A percentile compares a stretch with the other conserved stretches of the same genome.
These are phyloP conservation scores for Mirounga angustirostris DNA, from an alignment of 2,113 vertebrate genomes.

Conservation along the genomic window DNA sequence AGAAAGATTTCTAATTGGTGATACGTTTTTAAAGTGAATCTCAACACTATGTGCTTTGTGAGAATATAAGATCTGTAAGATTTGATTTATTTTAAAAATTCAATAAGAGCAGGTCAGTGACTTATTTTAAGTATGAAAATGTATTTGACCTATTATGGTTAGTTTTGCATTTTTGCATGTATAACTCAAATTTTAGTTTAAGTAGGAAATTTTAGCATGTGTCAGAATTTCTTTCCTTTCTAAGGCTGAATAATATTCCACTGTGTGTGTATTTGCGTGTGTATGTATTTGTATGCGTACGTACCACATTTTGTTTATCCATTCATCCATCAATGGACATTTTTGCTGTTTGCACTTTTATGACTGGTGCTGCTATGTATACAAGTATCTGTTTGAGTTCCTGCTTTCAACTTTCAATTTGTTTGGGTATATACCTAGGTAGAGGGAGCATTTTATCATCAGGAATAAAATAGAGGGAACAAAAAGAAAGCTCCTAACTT, in stretches of 20 bases:
- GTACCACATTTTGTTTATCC: not conserved
- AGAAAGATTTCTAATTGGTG: not conserved
- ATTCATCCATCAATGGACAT: not conserved
- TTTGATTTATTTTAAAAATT: constrained; percentile 14
- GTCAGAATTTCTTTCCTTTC: not conserved
- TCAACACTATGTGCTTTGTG: not conserved
- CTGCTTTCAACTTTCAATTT: not conserved
- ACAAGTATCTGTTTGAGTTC: not conserved
- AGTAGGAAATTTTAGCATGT: not conserved
- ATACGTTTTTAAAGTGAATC: not conserved
- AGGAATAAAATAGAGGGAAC: not conserved
- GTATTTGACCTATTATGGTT: not conserved
- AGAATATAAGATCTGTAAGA: not conserved
- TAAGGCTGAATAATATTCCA: not conserved
- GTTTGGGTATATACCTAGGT: not conserved
- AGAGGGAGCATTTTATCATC: not conserved
- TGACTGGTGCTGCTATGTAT: not conserved
- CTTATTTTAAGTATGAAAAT: not conserved
- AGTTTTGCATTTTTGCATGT: constrained; percentile 28
- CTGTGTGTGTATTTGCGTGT: not conserved
- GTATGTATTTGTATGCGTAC: not conserved
- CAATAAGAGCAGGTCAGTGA: not conserved
- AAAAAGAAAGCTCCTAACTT: not conserved
- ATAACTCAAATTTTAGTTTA: constrained; percentile 17
- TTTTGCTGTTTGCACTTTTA: not conserved